These are phyloP conservation scores for Anableps anableps DNA, from an alignment of 2,797 vertebrate genomes.

Conservation along the genomic window DNA sequence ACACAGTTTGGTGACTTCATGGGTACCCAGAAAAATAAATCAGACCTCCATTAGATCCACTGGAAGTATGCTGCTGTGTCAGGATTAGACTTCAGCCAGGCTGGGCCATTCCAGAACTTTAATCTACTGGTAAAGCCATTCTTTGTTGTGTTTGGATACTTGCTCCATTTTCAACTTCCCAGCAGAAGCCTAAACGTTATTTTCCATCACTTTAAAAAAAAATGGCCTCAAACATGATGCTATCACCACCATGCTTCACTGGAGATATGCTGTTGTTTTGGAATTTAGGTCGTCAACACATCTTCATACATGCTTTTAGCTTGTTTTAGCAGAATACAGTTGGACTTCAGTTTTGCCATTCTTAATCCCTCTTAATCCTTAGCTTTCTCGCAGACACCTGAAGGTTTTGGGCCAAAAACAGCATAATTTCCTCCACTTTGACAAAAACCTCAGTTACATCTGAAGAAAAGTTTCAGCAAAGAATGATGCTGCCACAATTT, in stretches of 20 bases:
- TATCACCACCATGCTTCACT: background rate
- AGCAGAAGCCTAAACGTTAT: background rate
- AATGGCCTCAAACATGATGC: background rate
- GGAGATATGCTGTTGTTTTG: background rate
- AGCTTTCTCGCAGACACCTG: no score
- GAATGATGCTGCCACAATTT: no score
- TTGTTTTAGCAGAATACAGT: background rate
- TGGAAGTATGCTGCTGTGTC: background rate
- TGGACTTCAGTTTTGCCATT: no score
- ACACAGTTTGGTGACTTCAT: conserved; percentile 1
- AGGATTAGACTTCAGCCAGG: background rate
- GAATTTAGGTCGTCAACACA: background rate
- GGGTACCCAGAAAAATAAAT: background rate
- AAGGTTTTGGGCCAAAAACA: no score
- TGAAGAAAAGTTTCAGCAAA: no score
- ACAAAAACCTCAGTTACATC: no score
- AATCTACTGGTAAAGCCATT: background rate
- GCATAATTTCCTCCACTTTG: no score
- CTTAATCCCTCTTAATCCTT: background rate
- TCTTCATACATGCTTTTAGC: background rate
- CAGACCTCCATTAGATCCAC: conserved; percentile 1
- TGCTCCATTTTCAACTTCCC: background rate
- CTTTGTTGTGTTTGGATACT: background rate
- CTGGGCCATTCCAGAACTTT: background rate
- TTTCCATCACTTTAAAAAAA: background rate